Evolutionary conservation across 1,140 invertebrate species (phyloP), one percentile per base, ranked within the genome.

Genomic region (Drosophila equinoxialis): DNA sequence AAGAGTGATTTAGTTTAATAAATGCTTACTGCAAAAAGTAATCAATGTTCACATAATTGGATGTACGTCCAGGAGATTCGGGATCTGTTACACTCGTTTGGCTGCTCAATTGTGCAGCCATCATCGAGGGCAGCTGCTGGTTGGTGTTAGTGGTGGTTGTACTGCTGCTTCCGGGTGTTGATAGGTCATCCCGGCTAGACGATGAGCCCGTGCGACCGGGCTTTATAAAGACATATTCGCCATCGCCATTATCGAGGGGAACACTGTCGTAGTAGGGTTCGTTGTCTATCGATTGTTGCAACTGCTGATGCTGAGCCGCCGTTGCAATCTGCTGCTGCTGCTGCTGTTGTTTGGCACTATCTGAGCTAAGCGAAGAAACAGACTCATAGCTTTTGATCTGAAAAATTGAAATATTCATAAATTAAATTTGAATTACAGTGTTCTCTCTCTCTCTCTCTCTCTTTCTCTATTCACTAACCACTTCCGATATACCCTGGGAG

Each of bases 41-140:
- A 91, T 97, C 96, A 93, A 97, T 97, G 92, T 97, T 97, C 90
- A 97, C 96, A 93, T 97, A 97, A 93, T 97, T 97, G 71, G 96
- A 96, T 62, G 95, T 94, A 91, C 95, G 94, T 74, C 95, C 95
- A 33, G 95, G 95, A 45, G 95, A 95, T 91, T 96, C 96, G 33
- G 96, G 95, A 81, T 96, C 94, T 20, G 84, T 78, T 26, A 92
- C 91, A 76, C 90, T 91, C 68, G 91, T 74, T 76, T 93, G 90
- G 68, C 83, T 91, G 63, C 79, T 90, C 7, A 91, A 62, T 48
- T 90, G 89, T 23, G 81, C 72, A 23, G 45, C 45, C 45, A 51
- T 51, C 20, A 51, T 51, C 74, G 91, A 68, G 51, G 94, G 93
- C 79, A 95, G 82, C 10, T 51, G 45, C 11, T 51, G 45, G 37